Conservation (phyloP, 2,888 invertebrate species). For the Phragmatobia fuliginosa region DNA sequence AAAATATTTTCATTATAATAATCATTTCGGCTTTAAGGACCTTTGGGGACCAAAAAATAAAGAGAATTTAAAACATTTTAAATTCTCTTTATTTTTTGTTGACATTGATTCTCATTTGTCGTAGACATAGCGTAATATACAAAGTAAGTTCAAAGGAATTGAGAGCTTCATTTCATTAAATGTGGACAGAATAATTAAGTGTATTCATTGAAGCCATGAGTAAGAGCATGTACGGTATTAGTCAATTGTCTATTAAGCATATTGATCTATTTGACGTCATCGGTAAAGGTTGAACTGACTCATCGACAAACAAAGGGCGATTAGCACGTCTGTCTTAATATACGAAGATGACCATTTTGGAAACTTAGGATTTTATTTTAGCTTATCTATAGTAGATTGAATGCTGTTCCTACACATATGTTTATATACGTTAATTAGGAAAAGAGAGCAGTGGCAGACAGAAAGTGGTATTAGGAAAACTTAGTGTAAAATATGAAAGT, state of each 20-base stretch:
- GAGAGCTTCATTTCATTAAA: no score
- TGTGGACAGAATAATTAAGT: background rate
- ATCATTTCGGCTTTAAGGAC: no score
- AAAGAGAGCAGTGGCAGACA: background rate
- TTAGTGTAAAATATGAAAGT: no score
- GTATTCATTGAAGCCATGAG: background rate
- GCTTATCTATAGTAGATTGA: background rate
- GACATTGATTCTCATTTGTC: no score
- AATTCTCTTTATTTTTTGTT: no score
- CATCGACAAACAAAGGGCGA: conserved; percentile 35
- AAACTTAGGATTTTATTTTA: background rate
- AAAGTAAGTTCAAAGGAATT: no score
- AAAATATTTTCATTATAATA: no score
- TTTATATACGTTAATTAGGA: background rate
- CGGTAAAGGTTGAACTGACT: conserved; percentile 38
- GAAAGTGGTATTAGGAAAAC: background rate
- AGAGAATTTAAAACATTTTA: no score
- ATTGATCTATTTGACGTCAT: conserved; percentile 23
- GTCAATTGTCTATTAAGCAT: conserved; percentile 27
- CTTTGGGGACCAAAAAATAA: no score
- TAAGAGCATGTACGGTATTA: background rate
- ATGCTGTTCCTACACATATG: background rate
- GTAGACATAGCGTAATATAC: no score
- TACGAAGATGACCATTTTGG: background rate
- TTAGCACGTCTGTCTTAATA: background rate